A percentile compares a stretch with the other conserved stretches of the same genome.
Evolutionary conservation across 2,113 vertebrate species (phyloP).

Genomic region (Xiphophorus couchianus): DNA sequence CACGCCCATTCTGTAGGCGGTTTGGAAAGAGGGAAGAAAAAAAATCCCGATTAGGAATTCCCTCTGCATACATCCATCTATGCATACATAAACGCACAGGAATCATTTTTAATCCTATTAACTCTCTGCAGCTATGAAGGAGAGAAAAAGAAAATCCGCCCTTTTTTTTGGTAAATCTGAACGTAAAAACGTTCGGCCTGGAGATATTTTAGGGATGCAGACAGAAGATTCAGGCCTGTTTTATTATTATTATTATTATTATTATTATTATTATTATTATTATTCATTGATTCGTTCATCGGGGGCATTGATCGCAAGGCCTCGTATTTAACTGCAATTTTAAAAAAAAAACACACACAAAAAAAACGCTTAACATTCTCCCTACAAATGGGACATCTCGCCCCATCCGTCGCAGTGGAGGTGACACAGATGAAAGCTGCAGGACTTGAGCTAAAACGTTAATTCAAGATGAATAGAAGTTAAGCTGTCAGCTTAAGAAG

Average conservation of each 20-base stretch:
- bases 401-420: not conserved
- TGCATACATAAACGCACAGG: slow-evolving; percentile 22
- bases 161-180: not conserved
- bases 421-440: not conserved
- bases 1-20: slow-evolving; percentile 59
- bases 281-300: too few relatives aligned
- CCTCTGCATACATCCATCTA: slow-evolving; percentile 43
- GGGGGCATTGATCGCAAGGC: not conserved
- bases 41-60: slow-evolving; percentile 61
- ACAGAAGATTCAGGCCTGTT: not conserved
- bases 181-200: not conserved
- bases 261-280: not conserved
- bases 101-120: slow-evolving; percentile 62
- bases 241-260: not conserved
- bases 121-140: slow-evolving; percentile 34
- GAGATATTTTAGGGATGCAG: not conserved
- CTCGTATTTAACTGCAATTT: slow-evolving; percentile 2
- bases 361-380: not conserved
- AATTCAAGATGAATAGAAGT: not conserved
- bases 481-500: not conserved
- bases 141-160: slow-evolving; percentile 26
- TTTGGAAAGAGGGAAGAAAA: not conserved
- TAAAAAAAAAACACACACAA: not conserved
- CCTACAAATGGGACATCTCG: not conserved
- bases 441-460: not conserved